Conservation (phyloP, 2,888 invertebrate genomes). For the Schrankia costaestrigalis region DNA sequence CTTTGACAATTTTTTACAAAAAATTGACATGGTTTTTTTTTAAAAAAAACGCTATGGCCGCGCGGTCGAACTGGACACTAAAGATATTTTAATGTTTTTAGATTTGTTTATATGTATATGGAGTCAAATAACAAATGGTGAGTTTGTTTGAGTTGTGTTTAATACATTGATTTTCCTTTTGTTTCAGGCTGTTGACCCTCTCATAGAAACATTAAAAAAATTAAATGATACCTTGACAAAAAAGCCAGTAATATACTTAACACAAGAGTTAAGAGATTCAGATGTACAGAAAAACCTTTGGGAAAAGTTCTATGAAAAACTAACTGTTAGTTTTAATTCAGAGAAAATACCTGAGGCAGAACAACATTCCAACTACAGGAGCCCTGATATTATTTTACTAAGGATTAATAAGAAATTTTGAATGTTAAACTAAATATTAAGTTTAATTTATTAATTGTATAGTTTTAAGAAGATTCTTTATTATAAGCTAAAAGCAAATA, state of each 20-base stretch:
- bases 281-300: constrained; percentile 71
- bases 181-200: constrained; percentile 79
- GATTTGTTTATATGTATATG: no score
- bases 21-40: no score
- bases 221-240: constrained; percentile 60
- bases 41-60: no score
- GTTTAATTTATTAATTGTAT: no score
- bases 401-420: constrained; percentile 57
- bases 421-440: no score
- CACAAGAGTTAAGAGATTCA: constrained; percentile 85
- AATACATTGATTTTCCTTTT: neutral
- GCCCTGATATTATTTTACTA: constrained; percentile 82
- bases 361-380: constrained; percentile 82
- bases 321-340: constrained; percentile 52
- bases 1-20: no score
- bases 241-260: constrained; percentile 81
- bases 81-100: no score
- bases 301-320: constrained; percentile 60
- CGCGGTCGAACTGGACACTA: no score
- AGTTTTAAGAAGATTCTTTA: no score
- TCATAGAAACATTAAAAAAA: constrained; percentile 80
- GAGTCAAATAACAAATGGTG: no score
- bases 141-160: neutral
- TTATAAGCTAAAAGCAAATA: no score
- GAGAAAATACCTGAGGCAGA: constrained; percentile 77